Evolutionary conservation across 1,140 invertebrate species (phyloP).

Genomic region (Drosophila dunni): DNA sequence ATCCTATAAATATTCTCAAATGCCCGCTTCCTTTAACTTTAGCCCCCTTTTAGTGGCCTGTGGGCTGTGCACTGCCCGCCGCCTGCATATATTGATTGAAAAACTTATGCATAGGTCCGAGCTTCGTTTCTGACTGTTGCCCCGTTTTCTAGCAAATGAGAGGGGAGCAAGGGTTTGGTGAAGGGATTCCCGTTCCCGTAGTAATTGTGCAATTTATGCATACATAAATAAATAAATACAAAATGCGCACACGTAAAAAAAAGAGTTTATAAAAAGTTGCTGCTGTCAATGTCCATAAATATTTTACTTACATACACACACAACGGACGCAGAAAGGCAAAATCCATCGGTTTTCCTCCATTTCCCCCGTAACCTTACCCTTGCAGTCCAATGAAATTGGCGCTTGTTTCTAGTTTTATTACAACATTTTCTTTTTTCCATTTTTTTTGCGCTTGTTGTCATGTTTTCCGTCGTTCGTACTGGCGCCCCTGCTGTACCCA

Average conservation of each 20-base stretch:
- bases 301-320: constrained; percentile 50
- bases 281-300: constrained; percentile 71
- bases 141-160: background rate
- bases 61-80: constrained; percentile 14
- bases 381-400: constrained; percentile 65
- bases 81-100: constrained; percentile 72
- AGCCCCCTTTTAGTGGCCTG: constrained; percentile 13
- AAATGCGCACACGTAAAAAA: constrained; percentile 41
- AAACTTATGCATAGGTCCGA: constrained; percentile 38
- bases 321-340: constrained; percentile 19
- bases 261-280: constrained; percentile 67
- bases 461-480: constrained; percentile 71
- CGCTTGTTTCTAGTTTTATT: constrained; percentile 81
- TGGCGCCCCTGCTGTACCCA: constrained; percentile 73
- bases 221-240: constrained; percentile 57
- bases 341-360: constrained; percentile 9
- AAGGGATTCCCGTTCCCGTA: constrained; percentile 44
- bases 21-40: constrained; percentile 24
- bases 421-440: constrained; percentile 55
- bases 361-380: constrained; percentile 26
- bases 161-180: background rate
- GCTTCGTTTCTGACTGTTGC: constrained; percentile 9
- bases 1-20: constrained; percentile 56
- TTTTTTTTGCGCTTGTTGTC: constrained; percentile 71
- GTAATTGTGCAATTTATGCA: constrained; percentile 63